Percentiles rank a stretch among this genome's conserved stretches.
phyloP scores from a whole-genome alignment of 2,113 vertebrate genomes.

The Chionis minor region DNA sequence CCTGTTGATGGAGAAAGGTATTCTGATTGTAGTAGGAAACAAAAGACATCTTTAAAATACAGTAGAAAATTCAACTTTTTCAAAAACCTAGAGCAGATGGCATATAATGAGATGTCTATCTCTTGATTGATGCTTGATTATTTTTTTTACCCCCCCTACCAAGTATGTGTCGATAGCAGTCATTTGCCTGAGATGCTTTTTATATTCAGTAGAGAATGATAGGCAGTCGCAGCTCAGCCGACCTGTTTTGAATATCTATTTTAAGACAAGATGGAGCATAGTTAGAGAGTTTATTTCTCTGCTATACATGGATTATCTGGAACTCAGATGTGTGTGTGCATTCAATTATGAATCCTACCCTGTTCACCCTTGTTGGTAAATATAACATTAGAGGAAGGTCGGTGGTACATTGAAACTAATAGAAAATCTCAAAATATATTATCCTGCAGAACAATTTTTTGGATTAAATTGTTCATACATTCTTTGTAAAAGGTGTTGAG shows the following conservation, averaged over 20 bases:
- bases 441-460: neutral
- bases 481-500: neutral
- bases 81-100: neutral
- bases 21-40: neutral
- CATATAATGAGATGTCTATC: neutral
- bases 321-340: neutral
- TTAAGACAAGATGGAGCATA: neutral
- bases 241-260: conserved; percentile 30
- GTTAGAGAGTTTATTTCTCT: neutral
- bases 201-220: neutral
- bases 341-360: neutral
- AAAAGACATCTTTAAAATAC: neutral
- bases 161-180: neutral
- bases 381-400: neutral
- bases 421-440: neutral
- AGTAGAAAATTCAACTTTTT: neutral
- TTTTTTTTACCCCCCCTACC: neutral
- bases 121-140: neutral
- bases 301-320: neutral
- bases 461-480: neutral
- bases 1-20: neutral
- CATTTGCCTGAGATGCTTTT: neutral
- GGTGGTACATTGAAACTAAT: neutral
- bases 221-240: conserved; percentile 13
- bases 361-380: neutral